Evolutionary conservation across 2,113 vertebrate genomes (phyloP), one percentile per base, ranked within the genome.

Genomic region (Rhinopithecus roxellana): DNA sequence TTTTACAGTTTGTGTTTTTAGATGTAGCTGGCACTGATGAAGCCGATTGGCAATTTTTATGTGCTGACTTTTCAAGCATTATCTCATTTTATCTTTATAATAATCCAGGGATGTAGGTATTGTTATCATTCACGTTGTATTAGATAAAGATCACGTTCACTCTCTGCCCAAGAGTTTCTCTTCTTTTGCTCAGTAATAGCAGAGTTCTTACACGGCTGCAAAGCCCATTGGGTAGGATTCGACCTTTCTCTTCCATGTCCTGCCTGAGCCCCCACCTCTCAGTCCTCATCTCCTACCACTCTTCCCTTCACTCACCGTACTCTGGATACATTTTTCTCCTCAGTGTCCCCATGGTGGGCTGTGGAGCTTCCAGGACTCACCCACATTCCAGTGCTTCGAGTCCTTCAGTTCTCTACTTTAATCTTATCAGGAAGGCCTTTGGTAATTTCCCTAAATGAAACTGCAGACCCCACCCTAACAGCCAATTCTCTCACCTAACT

Each of bases 271-370:
- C 43, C n/a, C 45, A 3, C 5, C 23, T 75, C n/a, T 59, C 35
- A 12, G 2, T 25, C 38, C 20, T 74, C 38, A 18, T 45, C 10
- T 38, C 50, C 45, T 23, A 23, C 16, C 5, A 50, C 11, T 17
- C 13, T 35, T 45, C 17, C 80, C 5, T 2, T 67, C 2, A 1
- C 7, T 88, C 40, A 18, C 25, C 13, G 3, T 2, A 2, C 8
- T 17, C 17, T 45, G n/a, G 22, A 25, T 22, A 25, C 38, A 35
- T 11, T 11, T 6, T 12, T 48, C 61, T 79, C 18, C 52, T 83
- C 10, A 5, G 2, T 14, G 2, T 79, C 61, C 38, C 50, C 1
- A 2, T 5, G 2, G 1, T 32, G 17, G n/a, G 5, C 72, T 67
- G 48, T 74, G 40, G 59, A 18, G 32, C 23, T 52, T 69, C 57